Evolutionary conservation across 1,140 invertebrate species (phyloP), one percentile per base, ranked within the genome.

Genomic region (Armadillidium nasatum): DNA sequence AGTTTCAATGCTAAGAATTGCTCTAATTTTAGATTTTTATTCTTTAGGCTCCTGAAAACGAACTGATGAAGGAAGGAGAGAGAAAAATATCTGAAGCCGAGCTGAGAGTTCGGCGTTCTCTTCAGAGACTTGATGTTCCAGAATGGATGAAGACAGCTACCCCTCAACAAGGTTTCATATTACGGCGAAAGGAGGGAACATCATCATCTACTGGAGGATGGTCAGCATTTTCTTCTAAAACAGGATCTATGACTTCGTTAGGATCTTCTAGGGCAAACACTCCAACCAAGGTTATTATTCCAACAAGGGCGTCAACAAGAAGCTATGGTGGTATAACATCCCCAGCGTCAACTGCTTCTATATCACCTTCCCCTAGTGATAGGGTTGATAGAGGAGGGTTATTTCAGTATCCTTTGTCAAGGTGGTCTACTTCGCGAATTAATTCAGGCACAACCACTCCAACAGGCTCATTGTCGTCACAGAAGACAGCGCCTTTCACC

Each of bases 61-160:
- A 94, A 84, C 88, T 96, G 82, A 92, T 94, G 87, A 94, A 94
- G 87, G 85, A 84, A 77, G 88, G 89, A 83, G 90, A 93, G 85
- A 87, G 91, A 67, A 88, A 91, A 84, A 88, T 94, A 82, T 93
- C 93, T 72, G 94, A 96, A 86, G 94, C 96, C 87, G 94, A 97
- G 85, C 87, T 97, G 74, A 89, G 95, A 73, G 92, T 97, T 72
- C 93, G 95, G 84, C 90, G 94, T 80, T 96, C 94, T 22, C 85
- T 97, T 79, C 93, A 95, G 84, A 93, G 94, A 82, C 89, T 97
- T 74, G 94, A 95, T 86, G 91, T 97, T 50, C 95, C 95, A 66
- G 94, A 97, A 83, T 97, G 95, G 95, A 95, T 93, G 87, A 94
- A 93, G 85, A 93, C 93, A 84, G 92, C 91, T 21, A 83, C 83